phyloP scores from a whole-genome alignment of 2,888 invertebrate species.

The Ecdyonurus torrentis region DNA sequence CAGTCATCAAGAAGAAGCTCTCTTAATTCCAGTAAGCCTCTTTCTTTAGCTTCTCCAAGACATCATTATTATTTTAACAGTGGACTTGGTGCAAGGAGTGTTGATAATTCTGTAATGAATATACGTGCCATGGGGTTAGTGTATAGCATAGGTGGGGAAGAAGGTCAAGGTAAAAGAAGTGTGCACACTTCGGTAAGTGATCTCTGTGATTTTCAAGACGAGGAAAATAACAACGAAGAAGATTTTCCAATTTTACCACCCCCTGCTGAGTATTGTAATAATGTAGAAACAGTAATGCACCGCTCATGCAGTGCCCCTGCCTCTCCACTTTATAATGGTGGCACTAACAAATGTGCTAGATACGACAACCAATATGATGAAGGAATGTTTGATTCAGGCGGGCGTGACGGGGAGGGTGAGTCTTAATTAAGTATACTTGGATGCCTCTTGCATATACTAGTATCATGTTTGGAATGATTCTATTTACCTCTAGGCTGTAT shows the following conservation, averaged over 20 bases:
- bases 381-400: neutral
- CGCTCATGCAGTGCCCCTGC: neutral
- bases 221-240: neutral
- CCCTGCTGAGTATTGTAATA: neutral
- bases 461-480: too few species aligned
- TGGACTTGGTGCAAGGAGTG: slow-evolving; percentile 1
- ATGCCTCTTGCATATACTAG: too few species aligned
- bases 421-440: neutral
- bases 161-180: neutral
- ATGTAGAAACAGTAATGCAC: neutral
- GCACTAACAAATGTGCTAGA: neutral
- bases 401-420: neutral
- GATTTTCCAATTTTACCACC: neutral
- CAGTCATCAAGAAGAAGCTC: neutral
- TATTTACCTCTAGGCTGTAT: too few species aligned
- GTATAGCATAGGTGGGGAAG: neutral
- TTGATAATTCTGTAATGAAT: slow-evolving; percentile 23
- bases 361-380: neutral
- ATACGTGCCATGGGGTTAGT: slow-evolving; percentile 24
- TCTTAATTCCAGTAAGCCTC: neutral
- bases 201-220: neutral
- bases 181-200: neutral
- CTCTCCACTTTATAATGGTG: neutral
- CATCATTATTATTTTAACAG: neutral
- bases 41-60: neutral